Evolutionary conservation across 2,888 invertebrate species (phyloP).

Genomic region (Agrilus biguttatus): DNA sequence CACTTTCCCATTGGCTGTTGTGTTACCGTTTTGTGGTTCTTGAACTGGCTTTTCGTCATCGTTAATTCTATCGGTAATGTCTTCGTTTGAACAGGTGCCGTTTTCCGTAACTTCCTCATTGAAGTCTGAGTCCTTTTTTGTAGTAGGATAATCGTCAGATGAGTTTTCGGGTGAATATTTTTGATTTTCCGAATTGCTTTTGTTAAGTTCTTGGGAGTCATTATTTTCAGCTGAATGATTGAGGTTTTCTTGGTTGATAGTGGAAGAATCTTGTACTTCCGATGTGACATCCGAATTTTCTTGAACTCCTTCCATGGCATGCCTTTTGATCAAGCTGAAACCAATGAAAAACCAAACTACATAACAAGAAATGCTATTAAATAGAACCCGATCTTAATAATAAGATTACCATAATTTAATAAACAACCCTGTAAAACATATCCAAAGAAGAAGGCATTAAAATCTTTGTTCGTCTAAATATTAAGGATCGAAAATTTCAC

Average conservation of each 20-base stretch:
- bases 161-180: constrained; percentile 1
- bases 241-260: constrained; percentile 14
- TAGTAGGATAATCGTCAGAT: constrained; percentile 4
- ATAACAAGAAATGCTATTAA: background rate
- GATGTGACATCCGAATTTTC: constrained; percentile 26
- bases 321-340: constrained; percentile 45
- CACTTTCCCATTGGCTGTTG: constrained; percentile 6
- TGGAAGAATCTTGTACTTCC: constrained; percentile 26
- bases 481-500: too few species aligned
- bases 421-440: background rate
- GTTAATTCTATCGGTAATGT: constrained; percentile 2
- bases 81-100: constrained; percentile 1
- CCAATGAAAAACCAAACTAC: constrained; percentile 9
- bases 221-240: constrained; percentile 4
- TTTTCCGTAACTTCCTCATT: constrained; percentile 6
- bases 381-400: background rate
- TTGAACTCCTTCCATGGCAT: constrained; percentile 40
- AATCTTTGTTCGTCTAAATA: too few species aligned
- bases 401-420: background rate
- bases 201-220: constrained; percentile 6
- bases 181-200: constrained; percentile 6
- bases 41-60: background rate
- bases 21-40: constrained; percentile 6
- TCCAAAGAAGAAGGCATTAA: too few species aligned
- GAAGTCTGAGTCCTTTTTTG: constrained; percentile 4